Percentiles rank a stretch among this genome's conserved stretches.
phyloP scores from a whole-genome alignment of 2,888 invertebrate species.

The Trimorus sp. region DNA sequence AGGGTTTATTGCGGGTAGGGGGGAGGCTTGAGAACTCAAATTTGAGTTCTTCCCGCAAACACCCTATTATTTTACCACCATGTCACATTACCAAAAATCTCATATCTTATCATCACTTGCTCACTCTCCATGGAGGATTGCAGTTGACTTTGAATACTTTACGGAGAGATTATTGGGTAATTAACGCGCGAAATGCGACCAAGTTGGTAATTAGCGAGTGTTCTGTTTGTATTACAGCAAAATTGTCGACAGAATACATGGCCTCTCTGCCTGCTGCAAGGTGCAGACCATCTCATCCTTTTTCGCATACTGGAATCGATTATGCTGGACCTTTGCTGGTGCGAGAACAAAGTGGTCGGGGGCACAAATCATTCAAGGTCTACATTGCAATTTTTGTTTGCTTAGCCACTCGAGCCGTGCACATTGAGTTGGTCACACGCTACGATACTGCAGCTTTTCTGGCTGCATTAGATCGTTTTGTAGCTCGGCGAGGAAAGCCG shows the following conservation, averaged over 20 bases:
- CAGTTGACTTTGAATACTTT: neutral
- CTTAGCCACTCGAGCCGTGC: neutral
- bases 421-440: neutral
- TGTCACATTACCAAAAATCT: too few species aligned
- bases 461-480: neutral
- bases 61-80: too few species aligned
- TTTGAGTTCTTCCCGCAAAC: too few species aligned
- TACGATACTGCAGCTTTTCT: constrained; percentile 2
- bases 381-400: neutral
- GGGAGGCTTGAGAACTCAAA: too few species aligned
- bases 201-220: neutral
- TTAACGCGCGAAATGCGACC: neutral
- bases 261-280: neutral
- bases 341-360: neutral
- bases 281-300: neutral
- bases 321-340: constrained; percentile 4
- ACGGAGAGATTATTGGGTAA: neutral
- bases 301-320: neutral
- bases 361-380: neutral
- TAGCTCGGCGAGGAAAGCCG: neutral
- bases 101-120: too few species aligned
- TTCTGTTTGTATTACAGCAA: neutral
- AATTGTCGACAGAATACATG: neutral
- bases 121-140: neutral
- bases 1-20: too few species aligned